Evolutionary conservation across 2,888 invertebrate genomes (phyloP).

Genomic region (Mechanitis messenoides): DNA sequence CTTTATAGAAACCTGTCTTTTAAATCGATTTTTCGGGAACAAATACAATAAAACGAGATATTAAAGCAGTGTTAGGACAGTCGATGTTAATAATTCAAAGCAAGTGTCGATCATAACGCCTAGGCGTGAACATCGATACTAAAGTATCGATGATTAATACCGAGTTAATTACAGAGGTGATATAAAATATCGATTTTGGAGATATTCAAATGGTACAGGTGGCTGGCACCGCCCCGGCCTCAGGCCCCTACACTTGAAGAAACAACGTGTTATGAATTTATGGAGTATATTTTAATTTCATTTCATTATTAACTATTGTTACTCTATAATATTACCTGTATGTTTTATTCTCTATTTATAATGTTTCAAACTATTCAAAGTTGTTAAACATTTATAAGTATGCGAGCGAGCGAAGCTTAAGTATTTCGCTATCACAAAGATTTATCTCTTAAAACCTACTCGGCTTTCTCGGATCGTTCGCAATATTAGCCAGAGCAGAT

Average conservation of each 20-base stretch:
- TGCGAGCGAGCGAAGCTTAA: conserved; percentile 39
- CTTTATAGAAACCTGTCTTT: not conserved
- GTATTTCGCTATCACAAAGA: conserved; percentile 51
- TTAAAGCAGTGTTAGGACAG: not conserved
- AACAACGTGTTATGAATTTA: conserved; percentile 25
- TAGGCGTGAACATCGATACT: conserved; percentile 57
- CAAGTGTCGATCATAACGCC: conserved; percentile 55
- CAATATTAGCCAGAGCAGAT: conserved; percentile 63
- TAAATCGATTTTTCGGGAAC: no score
- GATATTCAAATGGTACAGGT: conserved; percentile 67
- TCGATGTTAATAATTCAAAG: conserved; percentile 26
- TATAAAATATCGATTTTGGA: conserved; percentile 72
- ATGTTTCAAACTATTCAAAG: conserved; percentile 23
- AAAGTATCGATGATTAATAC: conserved; percentile 53
- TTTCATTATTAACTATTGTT: not conserved
- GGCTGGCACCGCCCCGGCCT: conserved; percentile 60
- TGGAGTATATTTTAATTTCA: conserved; percentile 18
- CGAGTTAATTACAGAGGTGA: conserved; percentile 67
- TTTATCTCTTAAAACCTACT: conserved; percentile 65
- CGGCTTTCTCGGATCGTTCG: conserved; percentile 59
- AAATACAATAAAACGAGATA: no score
- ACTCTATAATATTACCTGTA: no score
- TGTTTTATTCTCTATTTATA: no score
- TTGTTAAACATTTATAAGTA: conserved; percentile 44
- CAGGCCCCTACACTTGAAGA: conserved; percentile 53